Evolutionary conservation across 64 coral and sea anemone genomes (phyloP), one percentile per base, ranked within the genome.

Genomic region (Montipora foliosa): DNA sequence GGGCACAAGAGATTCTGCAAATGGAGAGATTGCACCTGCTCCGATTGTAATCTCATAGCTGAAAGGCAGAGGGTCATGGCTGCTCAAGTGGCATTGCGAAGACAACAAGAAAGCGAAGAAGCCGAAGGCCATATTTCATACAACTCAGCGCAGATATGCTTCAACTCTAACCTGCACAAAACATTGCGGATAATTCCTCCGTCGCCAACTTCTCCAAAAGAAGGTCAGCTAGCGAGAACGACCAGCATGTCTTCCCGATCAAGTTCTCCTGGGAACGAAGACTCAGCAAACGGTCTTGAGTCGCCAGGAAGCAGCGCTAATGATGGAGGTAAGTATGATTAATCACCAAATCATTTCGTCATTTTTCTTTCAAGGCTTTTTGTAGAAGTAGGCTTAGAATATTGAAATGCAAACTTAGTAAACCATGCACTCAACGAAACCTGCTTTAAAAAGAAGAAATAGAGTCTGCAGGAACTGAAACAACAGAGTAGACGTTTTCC

Each of bases 1-100:
- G 94, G 94, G 44, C 94, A 95, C 89, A 95, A 95, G 55, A 73
- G 94, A 15, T 95, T 95, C 60, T 95, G 94, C 76, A 95, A 88
- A 91, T 95, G 94, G 94, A 85, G 91, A 22, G 94, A 95, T 37
- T 95, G 94, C 15, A 67, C 94, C 14, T 95, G 94, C 14, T 61
- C 94, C 0, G 94, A 95, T 37, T 95, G 94, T 75, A 95, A 95
- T 62, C 79, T 95, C 15, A 95, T 95, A 44, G 94, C 94, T 49
- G 94, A 95, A n/a, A 62, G 94, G 67, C 94, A 95, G 29, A 45
- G 94, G 24, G 89, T 95, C 3, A 95, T 95, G 94, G 94, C 94
- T 6, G 94, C 94, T 2, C 94, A 95, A 87, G 94, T 95, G 4
- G 94, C 94, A 20, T 47, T 95, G 12, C 29, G 94, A 82, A 76